Base-by-base conservation (phyloP, 2,888 invertebrate genomes). In the Philereme vetulata region DNA sequence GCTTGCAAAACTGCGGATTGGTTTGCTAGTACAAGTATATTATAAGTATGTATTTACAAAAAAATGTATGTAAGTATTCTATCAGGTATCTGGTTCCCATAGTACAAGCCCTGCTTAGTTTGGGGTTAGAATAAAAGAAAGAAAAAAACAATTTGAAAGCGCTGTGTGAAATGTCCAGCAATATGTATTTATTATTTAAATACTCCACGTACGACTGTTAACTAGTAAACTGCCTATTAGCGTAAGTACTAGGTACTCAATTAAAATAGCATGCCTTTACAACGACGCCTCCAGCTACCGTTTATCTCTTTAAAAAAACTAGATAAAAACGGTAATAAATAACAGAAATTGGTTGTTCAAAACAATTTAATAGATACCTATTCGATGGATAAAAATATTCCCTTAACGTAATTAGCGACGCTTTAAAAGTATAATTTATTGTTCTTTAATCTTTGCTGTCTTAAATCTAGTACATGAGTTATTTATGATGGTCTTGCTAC, bases 321-420 rank as follows among this genome's bases (percentile, higher is more conserved):
- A 51, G 45, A 59, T 35, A 35, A 21, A 8, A 10, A 46, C 36
- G 10, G 47, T 34, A 9, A 60, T 60, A 48, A 60, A 60, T 60
- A 47, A 55, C 7, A 32, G 51, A 59, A 50, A 62, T 62, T 38
- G 59, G 54, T 60, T 60, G 33, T 51, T 55, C 49, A 56, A 50
- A 49, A 53, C 51, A 57, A 64, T 60, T 58, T 60, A 48, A 54
- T 52, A 62, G 51, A 60, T 56, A 58, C 10, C 21, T 1, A 21
- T 21, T 21, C 21, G 8, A 44, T 54, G 43, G 60, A 52, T 40
- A 47, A 50, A 46, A 45, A 55, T 60, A 60, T 32, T 49, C 43
- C 43, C 42, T 56, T 53, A 54, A 58, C 57, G 44, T 54, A 56
- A 62, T 66, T 64, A 64, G 56, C 55, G 10, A 51, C 46, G 38